Conservation (phyloP, 2,797 vertebrate species). For the Cuniculus paca region DNA sequence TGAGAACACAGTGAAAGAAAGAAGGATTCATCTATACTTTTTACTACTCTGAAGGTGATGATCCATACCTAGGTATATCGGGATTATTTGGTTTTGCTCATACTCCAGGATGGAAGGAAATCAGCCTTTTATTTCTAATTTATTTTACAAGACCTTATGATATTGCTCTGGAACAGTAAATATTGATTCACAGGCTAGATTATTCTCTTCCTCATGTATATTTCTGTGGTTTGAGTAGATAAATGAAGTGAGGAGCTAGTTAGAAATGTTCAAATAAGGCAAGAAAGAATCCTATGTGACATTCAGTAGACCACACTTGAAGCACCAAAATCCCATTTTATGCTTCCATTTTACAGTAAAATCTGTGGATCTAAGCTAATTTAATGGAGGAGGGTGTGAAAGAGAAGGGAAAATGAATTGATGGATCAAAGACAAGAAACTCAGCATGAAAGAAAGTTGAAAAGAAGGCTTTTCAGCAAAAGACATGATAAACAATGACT, state of each 20-base stretch:
- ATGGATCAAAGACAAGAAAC: neutral
- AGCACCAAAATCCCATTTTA: neutral
- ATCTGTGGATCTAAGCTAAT: neutral
- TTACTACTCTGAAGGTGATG: neutral
- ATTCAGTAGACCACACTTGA: neutral
- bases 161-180: neutral
- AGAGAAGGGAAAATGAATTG: neutral
- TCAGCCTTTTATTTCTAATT: neutral
- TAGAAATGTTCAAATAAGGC: neutral
- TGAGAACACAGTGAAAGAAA: neutral
- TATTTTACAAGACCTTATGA: neutral
- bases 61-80: neutral
- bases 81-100: neutral
- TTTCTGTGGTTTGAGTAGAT: neutral
- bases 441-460: neutral
- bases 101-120: conserved; percentile 14
- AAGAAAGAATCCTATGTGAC: neutral
- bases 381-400: neutral
- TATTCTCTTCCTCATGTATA: neutral
- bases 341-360: neutral
- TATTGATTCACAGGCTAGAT: neutral
- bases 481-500: neutral
- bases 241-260: neutral
- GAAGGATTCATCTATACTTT: neutral
- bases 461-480: neutral